Evolutionary conservation across 2,888 invertebrate species (phyloP).

Genomic region (Meiosimyza decipiens): DNA sequence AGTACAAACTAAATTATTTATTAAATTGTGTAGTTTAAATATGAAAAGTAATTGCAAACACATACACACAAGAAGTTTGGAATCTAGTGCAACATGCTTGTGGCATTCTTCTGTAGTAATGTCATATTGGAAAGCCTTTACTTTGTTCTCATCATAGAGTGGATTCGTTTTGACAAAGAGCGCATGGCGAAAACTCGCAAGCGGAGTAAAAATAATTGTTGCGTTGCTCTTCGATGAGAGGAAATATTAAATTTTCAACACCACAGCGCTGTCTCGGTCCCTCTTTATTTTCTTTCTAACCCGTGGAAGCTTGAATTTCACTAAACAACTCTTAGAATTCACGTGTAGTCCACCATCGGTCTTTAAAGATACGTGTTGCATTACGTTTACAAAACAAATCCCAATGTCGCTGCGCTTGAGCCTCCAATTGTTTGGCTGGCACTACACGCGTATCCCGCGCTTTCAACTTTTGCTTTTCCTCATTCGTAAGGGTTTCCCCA

Average conservation of each 20-base stretch:
- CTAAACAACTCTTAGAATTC: constrained; percentile 88
- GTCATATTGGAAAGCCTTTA: constrained; percentile 87
- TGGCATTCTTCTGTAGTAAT: constrained; percentile 76
- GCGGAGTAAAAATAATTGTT: constrained; percentile 79
- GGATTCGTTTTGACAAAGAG: constrained; percentile 81
- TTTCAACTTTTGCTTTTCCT: constrained; percentile 73
- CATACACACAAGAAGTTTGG: constrained; percentile 43
- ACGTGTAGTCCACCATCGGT: constrained; percentile 95
- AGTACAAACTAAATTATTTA: constrained; percentile 11
- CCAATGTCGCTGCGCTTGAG: constrained; percentile 90
- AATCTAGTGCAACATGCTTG: constrained; percentile 67
- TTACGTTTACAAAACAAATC: constrained; percentile 97
- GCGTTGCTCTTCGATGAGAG: constrained; percentile 81
- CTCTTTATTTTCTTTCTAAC: constrained; percentile 49
- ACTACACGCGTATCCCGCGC: constrained; percentile 78
- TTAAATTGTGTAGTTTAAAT: too few relatives aligned
- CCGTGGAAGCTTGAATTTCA: constrained; percentile 43
- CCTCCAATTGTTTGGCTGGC: constrained; percentile 80
- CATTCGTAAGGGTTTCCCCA: constrained; percentile 64
- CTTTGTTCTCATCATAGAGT: constrained; percentile 73
- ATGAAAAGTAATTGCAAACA: too few relatives aligned
- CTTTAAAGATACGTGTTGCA: constrained; percentile 92
- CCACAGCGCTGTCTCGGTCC: constrained; percentile 73
- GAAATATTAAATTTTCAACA: constrained; percentile 96
- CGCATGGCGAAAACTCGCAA: constrained; percentile 93